Base-by-base conservation (phyloP, 2,797 vertebrate genomes). In the Orestias chungarensis region DNA sequence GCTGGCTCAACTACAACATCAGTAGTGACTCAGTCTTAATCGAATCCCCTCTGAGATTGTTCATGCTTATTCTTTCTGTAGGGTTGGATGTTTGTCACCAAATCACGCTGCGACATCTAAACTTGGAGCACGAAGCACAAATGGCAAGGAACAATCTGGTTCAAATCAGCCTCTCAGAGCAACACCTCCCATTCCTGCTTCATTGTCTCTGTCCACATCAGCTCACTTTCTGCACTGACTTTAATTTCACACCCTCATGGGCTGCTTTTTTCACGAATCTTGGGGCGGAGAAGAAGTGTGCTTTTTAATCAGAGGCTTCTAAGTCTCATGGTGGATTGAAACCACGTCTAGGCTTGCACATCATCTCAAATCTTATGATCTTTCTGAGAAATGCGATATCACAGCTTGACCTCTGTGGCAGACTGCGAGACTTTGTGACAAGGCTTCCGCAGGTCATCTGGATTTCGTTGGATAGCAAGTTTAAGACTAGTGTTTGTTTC, bases 161-260 rank as follows among this genome's bases (percentile, higher is more conserved):
- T 83, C 47, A 55, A 42, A n/a, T 55, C 10, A 6, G 31, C 46
- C 7, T 27, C 61, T 70, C 49, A 61, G 17, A 42, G 20, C 4
- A 33, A 33, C 31, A 68, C 66, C 31, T 71, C 49, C 31, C 43
- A 31, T 64, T 55, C 49, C 6, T 20, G 31, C 9, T 72, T 49
- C 75, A 4, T 80, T 76, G 61, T 76, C 68, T 81, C 72, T 75
- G 73, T 86, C 84, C 79, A 70, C 80, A 81, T 75, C 59, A 38
- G 43, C 72, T 83, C 76, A 68, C 75, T 78, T 86, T 88, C 87
- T 81, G 78, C 92, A 92, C 83, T 70, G 78, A 70, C 74, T 88
- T 82, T 87, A 77, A 88, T 90, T 92, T 91, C 84, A 89, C 88
- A 91, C 76, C 78, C 50, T 85, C 75, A 43, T 66, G 57, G 67